Evolutionary conservation across 2,888 invertebrate genomes (phyloP).

Genomic region (Sturmia bella): DNA sequence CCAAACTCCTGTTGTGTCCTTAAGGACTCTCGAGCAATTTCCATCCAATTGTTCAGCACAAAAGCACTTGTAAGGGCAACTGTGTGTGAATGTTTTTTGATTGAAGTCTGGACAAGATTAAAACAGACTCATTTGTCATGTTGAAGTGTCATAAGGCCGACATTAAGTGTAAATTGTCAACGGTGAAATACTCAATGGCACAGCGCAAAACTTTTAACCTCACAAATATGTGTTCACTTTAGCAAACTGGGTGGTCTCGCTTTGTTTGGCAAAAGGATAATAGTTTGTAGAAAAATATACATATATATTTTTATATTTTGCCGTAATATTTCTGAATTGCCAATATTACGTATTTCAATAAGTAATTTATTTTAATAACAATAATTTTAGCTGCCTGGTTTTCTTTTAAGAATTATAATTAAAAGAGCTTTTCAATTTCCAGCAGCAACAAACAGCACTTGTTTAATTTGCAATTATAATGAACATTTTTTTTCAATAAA

Average conservation of each 20-base stretch:
- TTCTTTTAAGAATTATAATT: slow-evolving; percentile 32
- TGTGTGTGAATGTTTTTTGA: slow-evolving; percentile 30
- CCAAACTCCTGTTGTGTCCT: slow-evolving; percentile 54
- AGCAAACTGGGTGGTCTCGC: slow-evolving; percentile 47
- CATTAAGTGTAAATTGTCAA: slow-evolving; percentile 60
- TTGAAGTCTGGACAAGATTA: neutral
- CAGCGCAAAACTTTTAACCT: slow-evolving; percentile 31
- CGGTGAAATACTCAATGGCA: slow-evolving; percentile 31
- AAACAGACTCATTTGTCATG: slow-evolving; percentile 69
- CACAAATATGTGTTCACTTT: neutral
- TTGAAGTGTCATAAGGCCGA: slow-evolving; percentile 67
- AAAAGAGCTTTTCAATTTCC: slow-evolving; percentile 45
- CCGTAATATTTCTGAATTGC: neutral
- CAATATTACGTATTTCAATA: slow-evolving; percentile 29
- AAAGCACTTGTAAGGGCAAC: neutral
- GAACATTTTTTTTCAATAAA: slow-evolving; percentile 59
- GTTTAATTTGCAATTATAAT: slow-evolving; percentile 58
- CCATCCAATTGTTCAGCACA: slow-evolving; percentile 14
- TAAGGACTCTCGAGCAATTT: slow-evolving; percentile 51
- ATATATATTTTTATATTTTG: neutral
- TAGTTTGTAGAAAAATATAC: neutral
- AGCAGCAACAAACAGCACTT: slow-evolving; percentile 18
- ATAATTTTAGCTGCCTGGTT: slow-evolving; percentile 48
- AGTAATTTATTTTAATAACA: slow-evolving; percentile 51
- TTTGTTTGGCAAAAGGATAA: neutral